Base-by-base conservation (phyloP, 1,140 invertebrate species). In the Caenorhabditis briggsae region DNA sequence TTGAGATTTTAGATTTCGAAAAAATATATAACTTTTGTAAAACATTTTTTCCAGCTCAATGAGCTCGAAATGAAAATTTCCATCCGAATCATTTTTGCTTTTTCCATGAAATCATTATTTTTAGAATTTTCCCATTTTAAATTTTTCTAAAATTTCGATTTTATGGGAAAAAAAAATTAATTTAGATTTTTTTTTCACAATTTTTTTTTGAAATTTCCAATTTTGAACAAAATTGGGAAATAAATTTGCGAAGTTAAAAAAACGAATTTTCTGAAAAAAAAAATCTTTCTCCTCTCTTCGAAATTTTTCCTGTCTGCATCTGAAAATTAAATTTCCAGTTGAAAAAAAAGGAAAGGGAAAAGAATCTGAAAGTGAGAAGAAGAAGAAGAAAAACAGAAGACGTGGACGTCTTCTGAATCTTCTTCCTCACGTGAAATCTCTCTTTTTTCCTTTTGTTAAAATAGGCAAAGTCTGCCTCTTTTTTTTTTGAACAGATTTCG, bases 251-350 rank as follows among this genome's bases (percentile, higher is more conserved):
- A 12, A 53, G 50, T 53, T 53, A 58, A 58, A 58, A 58, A 58
- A 8, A n/a, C 56, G 56, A 58, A 58, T 6, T n/a, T 18, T 58
- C 12, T 2, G 55, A 58, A 58, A 58, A 58, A 58, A 58, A 7
- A 58, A 58, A 18, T 58, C 16, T 53, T 53, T 53, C 23, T 33
- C 9, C 59, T 33, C 59, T 11, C 9, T 33, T 33, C 20, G 12
- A 55, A 33, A 33, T 58, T 64, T 41, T 16, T n/a, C 16, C 18
- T 46, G 43, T 20, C n/a, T 41, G 14, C 20, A 18, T 1, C 41
- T 43, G 64, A 18, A 70, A 70, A 70, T 70, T 70, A 6, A 70
- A 70, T 70, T 70, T 70, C 64, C 64, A 70, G 64, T 70, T 46
- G 64, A 70, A 70, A 70, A 70, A 70, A 33, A 33, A 33, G 33